A percentile compares a stretch with the other conserved stretches of the same genome.
Conservation (phyloP, 1,140 invertebrate species). For the Lamellibrachia luymesi region DNA sequence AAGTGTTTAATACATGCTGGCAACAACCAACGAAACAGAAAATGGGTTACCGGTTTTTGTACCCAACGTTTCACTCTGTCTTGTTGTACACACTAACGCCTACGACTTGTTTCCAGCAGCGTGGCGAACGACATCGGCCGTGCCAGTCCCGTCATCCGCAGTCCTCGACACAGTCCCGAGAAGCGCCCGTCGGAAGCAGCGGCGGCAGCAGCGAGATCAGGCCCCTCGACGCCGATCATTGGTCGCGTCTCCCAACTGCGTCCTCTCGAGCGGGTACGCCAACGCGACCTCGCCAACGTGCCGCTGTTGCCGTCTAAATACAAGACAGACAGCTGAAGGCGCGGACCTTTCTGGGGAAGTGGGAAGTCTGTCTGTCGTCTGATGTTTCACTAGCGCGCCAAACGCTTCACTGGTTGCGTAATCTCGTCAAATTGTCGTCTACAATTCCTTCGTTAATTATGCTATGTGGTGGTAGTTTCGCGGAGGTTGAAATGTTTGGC, state of each 20-base stretch:
- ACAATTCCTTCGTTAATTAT: background rate
- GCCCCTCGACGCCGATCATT: background rate
- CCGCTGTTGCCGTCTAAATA: background rate
- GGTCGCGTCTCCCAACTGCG: background rate
- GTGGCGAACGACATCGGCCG: background rate
- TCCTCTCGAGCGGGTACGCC: background rate
- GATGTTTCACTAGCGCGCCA: background rate
- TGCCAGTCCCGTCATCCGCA: background rate
- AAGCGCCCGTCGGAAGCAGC: background rate
- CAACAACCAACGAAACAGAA: background rate
- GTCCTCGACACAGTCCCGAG: background rate
- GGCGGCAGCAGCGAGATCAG: background rate
- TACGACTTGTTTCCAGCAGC: background rate
- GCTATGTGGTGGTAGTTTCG: background rate
- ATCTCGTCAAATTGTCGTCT: background rate
- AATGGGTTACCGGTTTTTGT: background rate
- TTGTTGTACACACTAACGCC: background rate
- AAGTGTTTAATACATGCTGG: background rate
- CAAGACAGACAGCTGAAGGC: background rate
- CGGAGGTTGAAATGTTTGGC: background rate
- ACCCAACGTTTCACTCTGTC: too few relatives aligned
- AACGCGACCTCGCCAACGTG: background rate
- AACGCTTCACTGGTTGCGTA: background rate
- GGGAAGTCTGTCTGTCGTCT: background rate
- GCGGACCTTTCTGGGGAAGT: background rate